Evolutionary conservation across 1,140 invertebrate genomes (phyloP).

Genomic region (Tetranychus urticae): DNA sequence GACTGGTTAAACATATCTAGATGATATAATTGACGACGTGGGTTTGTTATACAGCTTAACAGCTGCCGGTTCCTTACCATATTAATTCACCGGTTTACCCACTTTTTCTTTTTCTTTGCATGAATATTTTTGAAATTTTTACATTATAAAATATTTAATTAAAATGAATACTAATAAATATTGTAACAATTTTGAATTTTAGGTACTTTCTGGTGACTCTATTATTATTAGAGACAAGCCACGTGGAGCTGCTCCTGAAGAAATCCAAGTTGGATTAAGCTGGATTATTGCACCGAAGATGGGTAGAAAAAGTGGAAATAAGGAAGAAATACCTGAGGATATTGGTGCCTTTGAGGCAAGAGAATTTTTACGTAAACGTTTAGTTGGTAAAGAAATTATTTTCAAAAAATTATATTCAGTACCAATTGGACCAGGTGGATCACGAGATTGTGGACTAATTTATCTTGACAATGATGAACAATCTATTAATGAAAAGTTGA

Average conservation of each 20-base stretch:
- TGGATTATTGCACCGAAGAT: constrained; percentile 77
- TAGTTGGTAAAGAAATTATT: constrained; percentile 78
- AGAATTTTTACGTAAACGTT: constrained; percentile 80
- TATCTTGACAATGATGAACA: constrained; percentile 22
- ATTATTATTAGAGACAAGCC: constrained; percentile 56
- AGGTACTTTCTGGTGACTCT: constrained; percentile 73
- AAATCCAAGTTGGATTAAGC: constrained; percentile 31
- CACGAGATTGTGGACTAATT: constrained; percentile 6
- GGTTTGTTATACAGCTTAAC: too few species aligned
- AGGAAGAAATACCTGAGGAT: constrained; percentile 23
- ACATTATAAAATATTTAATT: too few species aligned
- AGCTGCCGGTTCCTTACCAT: too few species aligned
- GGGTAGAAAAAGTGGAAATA: constrained; percentile 40
- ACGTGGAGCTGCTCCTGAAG: constrained; percentile 51
- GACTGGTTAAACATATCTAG: too few species aligned
- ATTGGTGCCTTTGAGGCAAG: constrained; percentile 90
- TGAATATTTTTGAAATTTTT: too few species aligned
- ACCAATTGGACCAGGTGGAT: constrained; percentile 33
- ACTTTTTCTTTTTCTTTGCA: too few species aligned
- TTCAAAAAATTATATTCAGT: constrained; percentile 86
- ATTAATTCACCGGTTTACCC: too few species aligned
- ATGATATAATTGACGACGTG: too few species aligned
- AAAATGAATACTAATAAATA: not conserved
- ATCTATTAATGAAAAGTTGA: constrained; percentile 61
- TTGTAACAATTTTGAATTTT: constrained; percentile 11